Conservation (phyloP, 2,113 vertebrate species). For the Calidris pygmaea region DNA sequence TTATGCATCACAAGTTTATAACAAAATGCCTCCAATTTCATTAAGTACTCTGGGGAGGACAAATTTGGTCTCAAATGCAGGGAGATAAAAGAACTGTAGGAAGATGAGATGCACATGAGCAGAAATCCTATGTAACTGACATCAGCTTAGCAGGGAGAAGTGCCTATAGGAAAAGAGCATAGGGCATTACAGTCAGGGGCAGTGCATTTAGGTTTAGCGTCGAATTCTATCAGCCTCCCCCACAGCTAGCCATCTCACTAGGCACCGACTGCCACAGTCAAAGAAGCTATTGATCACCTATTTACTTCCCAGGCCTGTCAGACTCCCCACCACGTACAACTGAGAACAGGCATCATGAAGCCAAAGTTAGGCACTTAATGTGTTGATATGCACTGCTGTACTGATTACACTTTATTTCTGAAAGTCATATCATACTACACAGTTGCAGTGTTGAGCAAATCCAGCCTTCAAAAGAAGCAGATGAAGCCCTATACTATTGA, state of each 20-base stretch:
- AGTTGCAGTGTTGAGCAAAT: not conserved
- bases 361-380: not conserved
- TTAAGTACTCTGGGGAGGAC: not conserved
- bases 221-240: not conserved
- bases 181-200: not conserved
- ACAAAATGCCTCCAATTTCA: not conserved
- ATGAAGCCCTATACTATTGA: not conserved
- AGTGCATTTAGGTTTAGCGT: not conserved
- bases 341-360: not conserved
- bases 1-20: not conserved
- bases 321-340: not conserved
- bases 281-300: not conserved
- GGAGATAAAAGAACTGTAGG: not conserved
- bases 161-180: not conserved
- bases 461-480: not conserved
- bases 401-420: not conserved
- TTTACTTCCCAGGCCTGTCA: not conserved
- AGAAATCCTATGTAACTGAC: not conserved
- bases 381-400: not conserved
- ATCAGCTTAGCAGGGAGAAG: not conserved
- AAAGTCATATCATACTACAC: not conserved
- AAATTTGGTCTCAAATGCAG: not conserved
- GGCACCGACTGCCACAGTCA: not conserved
- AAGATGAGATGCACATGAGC: not conserved
- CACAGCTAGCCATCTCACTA: not conserved